phyloP scores from a whole-genome alignment of 2,797 vertebrate species.

The Iguana delicatissima region DNA sequence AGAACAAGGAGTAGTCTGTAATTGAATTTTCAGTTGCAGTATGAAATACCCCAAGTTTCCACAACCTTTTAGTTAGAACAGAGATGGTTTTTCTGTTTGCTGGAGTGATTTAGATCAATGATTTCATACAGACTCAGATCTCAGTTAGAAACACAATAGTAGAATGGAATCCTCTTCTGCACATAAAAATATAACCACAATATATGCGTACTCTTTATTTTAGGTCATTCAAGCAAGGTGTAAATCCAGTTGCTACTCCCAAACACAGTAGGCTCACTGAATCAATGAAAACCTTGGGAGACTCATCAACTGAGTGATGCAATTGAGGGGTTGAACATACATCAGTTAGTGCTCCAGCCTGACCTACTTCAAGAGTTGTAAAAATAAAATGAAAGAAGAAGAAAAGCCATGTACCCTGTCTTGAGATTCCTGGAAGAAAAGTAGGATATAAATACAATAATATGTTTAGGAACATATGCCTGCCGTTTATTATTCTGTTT shows the following conservation, averaged over 20 bases:
- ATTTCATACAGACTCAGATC: background rate
- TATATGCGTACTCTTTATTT: background rate
- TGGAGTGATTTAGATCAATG: background rate
- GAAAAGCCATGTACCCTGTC: background rate
- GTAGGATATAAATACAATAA: no score
- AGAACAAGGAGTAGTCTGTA: constrained; percentile 10
- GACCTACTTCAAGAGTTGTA: no score
- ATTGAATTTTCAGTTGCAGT: constrained; percentile 16
- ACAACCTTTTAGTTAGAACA: background rate
- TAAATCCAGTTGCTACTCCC: no score
- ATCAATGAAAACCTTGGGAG: no score
- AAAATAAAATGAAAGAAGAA: background rate
- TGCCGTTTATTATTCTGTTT: background rate
- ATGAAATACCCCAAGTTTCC: background rate
- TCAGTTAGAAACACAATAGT: background rate
- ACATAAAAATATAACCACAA: background rate
- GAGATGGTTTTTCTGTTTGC: background rate
- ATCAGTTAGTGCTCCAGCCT: no score
- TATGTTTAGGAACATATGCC: no score
- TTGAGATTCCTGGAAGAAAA: background rate
- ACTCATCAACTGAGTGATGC: no score
- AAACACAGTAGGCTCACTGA: no score
- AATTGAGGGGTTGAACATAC: no score
- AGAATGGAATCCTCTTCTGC: background rate
- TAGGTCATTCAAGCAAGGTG: background rate